Percentiles rank a stretch among this genome's conserved stretches.
These are phyloP conservation scores for Tenthredo livida DNA, from an alignment of 2,888 invertebrate genomes.

Conservation along the genomic window DNA sequence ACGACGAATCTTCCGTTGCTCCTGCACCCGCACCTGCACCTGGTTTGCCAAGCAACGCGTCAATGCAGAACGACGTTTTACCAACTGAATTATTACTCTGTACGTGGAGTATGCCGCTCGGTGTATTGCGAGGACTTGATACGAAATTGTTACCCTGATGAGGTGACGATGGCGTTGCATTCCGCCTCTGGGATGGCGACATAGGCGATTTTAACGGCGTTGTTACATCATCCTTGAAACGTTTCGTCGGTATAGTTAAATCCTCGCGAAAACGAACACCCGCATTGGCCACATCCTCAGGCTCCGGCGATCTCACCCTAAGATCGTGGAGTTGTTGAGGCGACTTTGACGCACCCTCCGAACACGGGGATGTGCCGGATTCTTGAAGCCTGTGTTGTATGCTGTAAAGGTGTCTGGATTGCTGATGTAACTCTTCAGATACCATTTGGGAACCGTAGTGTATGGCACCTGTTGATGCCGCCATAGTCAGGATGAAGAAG, in stretches of 20 bases:
- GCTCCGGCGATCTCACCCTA: conserved; percentile 57
- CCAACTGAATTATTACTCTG: conserved; percentile 60
- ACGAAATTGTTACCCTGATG: conserved; percentile 56
- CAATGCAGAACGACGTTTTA: conserved; percentile 94
- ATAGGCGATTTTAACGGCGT: not conserved
- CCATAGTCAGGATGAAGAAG: conserved; percentile 57
- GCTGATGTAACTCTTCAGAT: conserved; percentile 69
- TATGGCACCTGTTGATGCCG: conserved; percentile 66
- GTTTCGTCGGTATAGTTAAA: not conserved
- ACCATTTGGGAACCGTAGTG: conserved; percentile 72
- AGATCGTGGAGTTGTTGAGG: conserved; percentile 52
- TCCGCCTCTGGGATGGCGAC: not conserved
- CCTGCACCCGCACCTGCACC: too few relatives aligned
- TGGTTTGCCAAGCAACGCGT: conserved; percentile 91
- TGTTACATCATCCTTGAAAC: not conserved
- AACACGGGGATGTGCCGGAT: conserved; percentile 64
- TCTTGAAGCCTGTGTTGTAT: conserved; percentile 66
- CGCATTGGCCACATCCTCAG: not conserved
- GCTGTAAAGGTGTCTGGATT: conserved; percentile 65
- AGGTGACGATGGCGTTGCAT: conserved; percentile 55
- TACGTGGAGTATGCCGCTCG: conserved; percentile 40
- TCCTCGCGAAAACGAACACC: not conserved
- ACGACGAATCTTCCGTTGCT: conserved; percentile 61
- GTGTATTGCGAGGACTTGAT: conserved; percentile 54
- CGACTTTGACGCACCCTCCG: conserved; percentile 64